Evolutionary conservation across 2,113 vertebrate species (phyloP), one percentile per base, ranked within the genome.

Genomic region (Spheniscus mendiculus): DNA sequence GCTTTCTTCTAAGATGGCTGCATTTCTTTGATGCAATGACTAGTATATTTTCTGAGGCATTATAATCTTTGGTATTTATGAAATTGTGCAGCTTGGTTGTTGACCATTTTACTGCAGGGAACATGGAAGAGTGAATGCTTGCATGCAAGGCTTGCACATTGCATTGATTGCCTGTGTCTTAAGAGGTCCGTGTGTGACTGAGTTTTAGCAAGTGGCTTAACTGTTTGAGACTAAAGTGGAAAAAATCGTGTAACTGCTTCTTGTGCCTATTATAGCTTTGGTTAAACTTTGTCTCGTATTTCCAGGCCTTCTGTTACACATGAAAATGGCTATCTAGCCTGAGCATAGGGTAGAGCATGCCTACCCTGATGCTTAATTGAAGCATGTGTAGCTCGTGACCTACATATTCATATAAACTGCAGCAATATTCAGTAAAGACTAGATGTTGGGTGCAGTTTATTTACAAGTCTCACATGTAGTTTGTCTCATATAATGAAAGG

Each of bases 331-430:
- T 55, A 58, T 27, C 40, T 34, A 66, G 59, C 83, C 73, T 63
- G 66, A 82, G 87, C 44, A 9, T 14, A 30, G 72, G 69, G 32
- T 40, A 40, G 38, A 70, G 38, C 44, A 3, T 58, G 55, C 42
- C 67, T 76, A 9, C 30, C 21, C 11, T 52, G 72, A 22, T 73
- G 42, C 81, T 74, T 16, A 59, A 36, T 9, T 83, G 93, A 79
- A 83, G 87, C 49, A 2, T 56, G 81, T 90, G 66, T 59, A 89
- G 76, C 87, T 97, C 4, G 4, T 97, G 95, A 94, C 96, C 87
- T 85, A 86, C 58, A 76, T 80, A 88, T 87, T 83, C 4, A 0
- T 49, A 27, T 72, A 38, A 95, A 61, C 84, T 72, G 61, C 71
- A 80, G 85, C 67, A 49, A 10, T 71, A 45, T 42, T 72, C 27